A percentile compares a stretch with the other conserved stretches of the same genome.
These are phyloP conservation scores for Macrosiphum euphorbiae DNA, from an alignment of 2,888 invertebrate species.

Conservation along the genomic window DNA sequence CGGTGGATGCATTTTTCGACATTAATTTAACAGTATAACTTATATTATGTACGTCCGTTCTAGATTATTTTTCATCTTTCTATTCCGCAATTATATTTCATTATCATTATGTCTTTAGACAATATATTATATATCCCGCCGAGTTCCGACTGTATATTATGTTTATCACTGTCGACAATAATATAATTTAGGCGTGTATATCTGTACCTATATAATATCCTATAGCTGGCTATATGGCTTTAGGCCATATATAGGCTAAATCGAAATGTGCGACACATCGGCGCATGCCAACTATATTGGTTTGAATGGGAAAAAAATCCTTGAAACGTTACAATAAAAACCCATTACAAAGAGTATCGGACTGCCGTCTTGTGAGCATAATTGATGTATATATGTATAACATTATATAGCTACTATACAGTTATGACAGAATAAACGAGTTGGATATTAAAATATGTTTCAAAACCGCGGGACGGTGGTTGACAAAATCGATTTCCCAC, in stretches of 20 bases:
- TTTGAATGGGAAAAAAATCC: background rate
- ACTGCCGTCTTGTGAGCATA: background rate
- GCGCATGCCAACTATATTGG: background rate
- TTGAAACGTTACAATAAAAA: background rate
- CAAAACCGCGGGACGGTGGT: background rate
- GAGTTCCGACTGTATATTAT: background rate
- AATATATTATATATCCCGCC: background rate
- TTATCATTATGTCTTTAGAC: background rate
- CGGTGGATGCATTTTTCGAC: background rate
- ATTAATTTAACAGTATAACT: background rate
- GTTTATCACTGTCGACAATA: background rate
- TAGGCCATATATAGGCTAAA: background rate
- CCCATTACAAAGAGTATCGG: background rate
- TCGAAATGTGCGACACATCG: background rate
- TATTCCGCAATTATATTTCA: background rate
- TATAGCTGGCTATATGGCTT: background rate
- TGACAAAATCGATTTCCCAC: background rate
- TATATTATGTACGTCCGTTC: background rate
- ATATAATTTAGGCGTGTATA: background rate
- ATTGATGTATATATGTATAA: background rate
- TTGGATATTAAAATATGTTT: background rate
- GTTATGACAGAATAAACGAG: background rate
- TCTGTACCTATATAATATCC: background rate
- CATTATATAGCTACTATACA: background rate
- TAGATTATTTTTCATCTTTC: background rate